These are phyloP conservation scores for rat (Rattus norvegicus) DNA, from an alignment of 2,113 vertebrate species.

Conservation along the genomic window DNA sequence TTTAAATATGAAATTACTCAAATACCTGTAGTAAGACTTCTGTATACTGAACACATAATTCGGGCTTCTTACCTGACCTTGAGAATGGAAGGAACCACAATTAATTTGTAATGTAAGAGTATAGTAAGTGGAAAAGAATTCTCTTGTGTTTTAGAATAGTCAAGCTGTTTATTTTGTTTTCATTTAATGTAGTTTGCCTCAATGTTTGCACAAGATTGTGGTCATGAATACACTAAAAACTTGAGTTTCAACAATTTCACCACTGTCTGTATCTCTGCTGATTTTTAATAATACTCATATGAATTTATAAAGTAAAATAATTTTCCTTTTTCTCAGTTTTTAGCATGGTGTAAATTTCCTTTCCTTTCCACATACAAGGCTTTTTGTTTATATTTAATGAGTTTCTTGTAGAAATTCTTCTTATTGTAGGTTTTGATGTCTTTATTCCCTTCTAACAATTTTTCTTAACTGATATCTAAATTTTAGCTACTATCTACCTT, in stretches of 20 bases:
- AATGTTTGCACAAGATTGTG: too few species aligned
- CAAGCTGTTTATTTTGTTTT: not conserved
- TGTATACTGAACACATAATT: not conserved
- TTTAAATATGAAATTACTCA: not conserved
- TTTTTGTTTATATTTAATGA: not conserved
- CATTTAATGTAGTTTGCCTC: not conserved
- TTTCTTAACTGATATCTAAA: not conserved
- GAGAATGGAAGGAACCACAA: not conserved
- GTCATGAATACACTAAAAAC: not conserved
- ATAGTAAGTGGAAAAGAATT: not conserved
- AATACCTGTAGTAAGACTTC: not conserved
- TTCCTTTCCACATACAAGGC: not conserved
- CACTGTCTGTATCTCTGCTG: not conserved
- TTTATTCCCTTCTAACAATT: not conserved
- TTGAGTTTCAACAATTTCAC: not conserved
- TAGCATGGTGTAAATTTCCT: not conserved
- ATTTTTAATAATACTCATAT: not conserved
- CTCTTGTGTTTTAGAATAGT: not conserved
- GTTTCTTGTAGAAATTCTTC: not conserved
- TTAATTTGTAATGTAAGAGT: not conserved
- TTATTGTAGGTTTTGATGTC: not conserved
- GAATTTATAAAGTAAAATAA: not conserved
- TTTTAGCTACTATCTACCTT: too few species aligned
- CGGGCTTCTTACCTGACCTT: accelerated
- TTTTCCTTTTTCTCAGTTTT: not conserved